Evolutionary conservation across 2,797 vertebrate species (phyloP).

Genomic region (Lates japonicus): DNA sequence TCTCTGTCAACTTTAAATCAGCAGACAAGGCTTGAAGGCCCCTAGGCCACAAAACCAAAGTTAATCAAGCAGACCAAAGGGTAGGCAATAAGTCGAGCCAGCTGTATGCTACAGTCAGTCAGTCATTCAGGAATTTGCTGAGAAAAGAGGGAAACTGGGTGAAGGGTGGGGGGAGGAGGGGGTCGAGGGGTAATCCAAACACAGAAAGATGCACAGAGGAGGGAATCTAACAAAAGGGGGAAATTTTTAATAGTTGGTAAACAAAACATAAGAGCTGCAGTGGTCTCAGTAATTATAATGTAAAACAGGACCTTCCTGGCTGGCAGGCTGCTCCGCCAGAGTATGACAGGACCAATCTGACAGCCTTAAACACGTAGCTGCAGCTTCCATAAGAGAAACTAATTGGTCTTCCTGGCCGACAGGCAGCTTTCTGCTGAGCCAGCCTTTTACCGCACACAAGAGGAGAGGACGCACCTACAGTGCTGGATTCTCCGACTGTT

Average conservation of each 20-base stretch:
- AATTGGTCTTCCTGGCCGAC: slow-evolving; percentile 48
- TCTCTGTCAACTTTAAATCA: slow-evolving; percentile 51
- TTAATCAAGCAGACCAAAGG: slow-evolving; percentile 62
- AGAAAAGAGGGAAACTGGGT: slow-evolving; percentile 45
- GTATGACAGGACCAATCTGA: slow-evolving; percentile 37
- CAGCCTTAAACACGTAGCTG: slow-evolving; percentile 20
- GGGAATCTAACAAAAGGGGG: neutral
- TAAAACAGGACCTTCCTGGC: slow-evolving; percentile 32
- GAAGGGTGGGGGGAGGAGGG: slow-evolving; percentile 4
- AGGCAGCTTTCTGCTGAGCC: slow-evolving; percentile 40
- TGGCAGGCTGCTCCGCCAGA: slow-evolving; percentile 18
- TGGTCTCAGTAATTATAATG: slow-evolving; percentile 25
- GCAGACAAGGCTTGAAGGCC: slow-evolving; percentile 46
- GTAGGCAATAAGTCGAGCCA: slow-evolving; percentile 63
- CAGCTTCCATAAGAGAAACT: slow-evolving; percentile 35
- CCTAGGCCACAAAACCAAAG: slow-evolving; percentile 55
- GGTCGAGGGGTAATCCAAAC: slow-evolving; percentile 5
- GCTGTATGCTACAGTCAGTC: slow-evolving; percentile 66
- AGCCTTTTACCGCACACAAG: slow-evolving; percentile 10
- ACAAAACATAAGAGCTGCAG: neutral
- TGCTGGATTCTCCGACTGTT: neutral
- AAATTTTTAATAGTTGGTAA: neutral
- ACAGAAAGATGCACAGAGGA: slow-evolving; percentile 1
- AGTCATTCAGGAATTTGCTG: slow-evolving; percentile 72
- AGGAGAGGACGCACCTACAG: slow-evolving; percentile 20